These are phyloP conservation scores for Nycticebus coucang DNA, from an alignment of 2,113 vertebrate genomes.

Conservation along the genomic window DNA sequence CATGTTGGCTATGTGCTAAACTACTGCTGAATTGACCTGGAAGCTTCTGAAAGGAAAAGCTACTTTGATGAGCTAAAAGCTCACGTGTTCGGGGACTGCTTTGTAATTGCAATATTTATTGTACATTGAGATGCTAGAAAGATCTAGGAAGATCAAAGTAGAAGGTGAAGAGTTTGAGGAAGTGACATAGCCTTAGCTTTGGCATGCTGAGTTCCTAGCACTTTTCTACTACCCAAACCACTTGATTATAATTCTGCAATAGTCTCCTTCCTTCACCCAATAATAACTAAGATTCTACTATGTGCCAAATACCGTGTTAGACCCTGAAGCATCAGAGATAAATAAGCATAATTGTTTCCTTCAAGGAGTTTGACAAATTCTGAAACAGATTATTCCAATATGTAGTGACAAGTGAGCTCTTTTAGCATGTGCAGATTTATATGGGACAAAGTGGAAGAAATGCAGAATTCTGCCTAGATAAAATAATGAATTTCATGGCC, in stretches of 20 bases:
- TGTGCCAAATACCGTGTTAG: background rate
- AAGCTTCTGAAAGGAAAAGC: constrained; percentile 19
- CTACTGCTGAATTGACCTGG: background rate
- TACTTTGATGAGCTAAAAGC: constrained; percentile 12
- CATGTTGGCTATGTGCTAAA: background rate
- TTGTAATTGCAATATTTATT: constrained; percentile 32
- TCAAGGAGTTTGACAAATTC: constrained; percentile 38
- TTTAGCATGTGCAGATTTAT: constrained; percentile 12
- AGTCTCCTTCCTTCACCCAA: background rate
- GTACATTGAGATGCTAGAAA: background rate
- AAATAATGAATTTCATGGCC: background rate
- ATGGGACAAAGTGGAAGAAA: constrained; percentile 20
- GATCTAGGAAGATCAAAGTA: background rate
- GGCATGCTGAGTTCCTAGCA: background rate
- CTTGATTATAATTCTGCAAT: background rate
- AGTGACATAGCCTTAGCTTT: constrained; percentile 19
- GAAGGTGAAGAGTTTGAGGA: background rate
- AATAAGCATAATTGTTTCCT: background rate
- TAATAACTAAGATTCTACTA: constrained; percentile 14
- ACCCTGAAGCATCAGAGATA: constrained; percentile 2
- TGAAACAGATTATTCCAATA: constrained; percentile 6
- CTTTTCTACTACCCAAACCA: background rate
- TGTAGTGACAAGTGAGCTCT: background rate
- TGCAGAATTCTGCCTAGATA: background rate
- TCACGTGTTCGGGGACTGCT: background rate